A percentile compares a stretch with the other conserved stretches of the same genome.
These are phyloP conservation scores for Battus philenor DNA, from an alignment of 1,140 invertebrate genomes.

Conservation along the genomic window DNA sequence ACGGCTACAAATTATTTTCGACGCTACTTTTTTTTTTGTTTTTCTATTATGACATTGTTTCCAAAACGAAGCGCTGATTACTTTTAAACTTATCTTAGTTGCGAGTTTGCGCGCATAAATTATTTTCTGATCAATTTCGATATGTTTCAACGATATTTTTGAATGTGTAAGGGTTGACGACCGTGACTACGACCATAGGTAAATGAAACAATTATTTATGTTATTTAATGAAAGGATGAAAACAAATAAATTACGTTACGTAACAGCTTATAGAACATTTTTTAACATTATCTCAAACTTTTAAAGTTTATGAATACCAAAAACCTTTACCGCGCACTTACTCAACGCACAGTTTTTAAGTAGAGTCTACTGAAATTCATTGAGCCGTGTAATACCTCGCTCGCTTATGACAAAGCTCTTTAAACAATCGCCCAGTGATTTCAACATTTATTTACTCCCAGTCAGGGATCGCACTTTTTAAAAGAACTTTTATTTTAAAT, in stretches of 20 bases:
- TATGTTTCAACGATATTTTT: too few relatives aligned
- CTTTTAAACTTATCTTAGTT: too few relatives aligned
- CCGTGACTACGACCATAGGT: too few relatives aligned
- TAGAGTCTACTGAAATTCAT: constrained; percentile 30
- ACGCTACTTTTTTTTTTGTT: constrained; percentile 3
- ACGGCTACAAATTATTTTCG: constrained; percentile 10
- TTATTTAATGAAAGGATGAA: too few relatives aligned
- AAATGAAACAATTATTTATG: too few relatives aligned
- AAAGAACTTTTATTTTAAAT: constrained; percentile 27
- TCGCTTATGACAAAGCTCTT: constrained; percentile 29
- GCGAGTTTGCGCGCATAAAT: too few relatives aligned
- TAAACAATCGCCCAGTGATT: constrained; percentile 29
- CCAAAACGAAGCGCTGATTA: too few relatives aligned
- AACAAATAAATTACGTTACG: too few relatives aligned
- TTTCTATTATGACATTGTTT: constrained; percentile 16
- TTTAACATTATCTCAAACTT: too few relatives aligned
- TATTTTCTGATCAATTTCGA: too few relatives aligned
- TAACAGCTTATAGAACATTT: too few relatives aligned
- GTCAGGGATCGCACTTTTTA: constrained; percentile 21
- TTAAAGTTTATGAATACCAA: constrained; percentile 22
- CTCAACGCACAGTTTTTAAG: constrained; percentile 24
- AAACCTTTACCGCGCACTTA: constrained; percentile 21
- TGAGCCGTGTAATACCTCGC: constrained; percentile 30
- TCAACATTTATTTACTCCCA: constrained; percentile 34
- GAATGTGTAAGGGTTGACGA: too few relatives aligned